Base-by-base conservation (phyloP, 2,113 vertebrate genomes). In the Pluvianellus socialis region DNA sequence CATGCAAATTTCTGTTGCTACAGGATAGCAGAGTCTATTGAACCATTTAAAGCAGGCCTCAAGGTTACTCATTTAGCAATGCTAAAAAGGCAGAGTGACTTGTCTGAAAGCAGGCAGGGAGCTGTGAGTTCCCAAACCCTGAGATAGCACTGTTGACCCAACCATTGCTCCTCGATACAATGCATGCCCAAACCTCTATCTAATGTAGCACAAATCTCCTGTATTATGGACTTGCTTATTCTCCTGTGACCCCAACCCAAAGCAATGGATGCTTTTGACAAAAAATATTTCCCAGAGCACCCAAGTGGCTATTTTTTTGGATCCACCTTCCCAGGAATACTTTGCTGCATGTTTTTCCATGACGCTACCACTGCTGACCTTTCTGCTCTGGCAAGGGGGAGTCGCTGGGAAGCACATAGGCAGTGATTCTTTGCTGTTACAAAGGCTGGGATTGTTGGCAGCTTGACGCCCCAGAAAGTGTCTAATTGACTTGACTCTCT, bases 31-130 rank as follows among this genome's bases (percentile, higher is more conserved):
- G 80, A 99, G 98, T 42, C 99, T 98, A 77, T 99, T 99, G 98
- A 99, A 99, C 99, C 99, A 99, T 85, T 98, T 99, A 79, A 99
- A 98, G 9, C 99, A 99, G 30, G 99, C 99, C 94, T 99, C 99
- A 19, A 99, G 98, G 96, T 99, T 99, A 86, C 98, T 98, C 1
- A 8, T 38, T 38, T 53, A 61, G 68, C 18, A 63, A 79, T 84
- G 28, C 27, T 61, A 22, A 71, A 77, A 61, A 42, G 14, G 11
- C 62, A 38, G 12, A 76, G 40, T 40, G 35, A 33, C 59, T 35
- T 70, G 10, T 58, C 50, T 77, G 71, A 68, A 68, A 71, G 44
- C 38, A 80, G 35, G 8, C 15, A 74, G 68, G n/a, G 66, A 90
- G n/a, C 26, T 13, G 22, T 1, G 1, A 61, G 33, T 28, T 63